phyloP scores from a whole-genome alignment of 2,113 vertebrate genomes.

The Cyprinodon brontotheroides region DNA sequence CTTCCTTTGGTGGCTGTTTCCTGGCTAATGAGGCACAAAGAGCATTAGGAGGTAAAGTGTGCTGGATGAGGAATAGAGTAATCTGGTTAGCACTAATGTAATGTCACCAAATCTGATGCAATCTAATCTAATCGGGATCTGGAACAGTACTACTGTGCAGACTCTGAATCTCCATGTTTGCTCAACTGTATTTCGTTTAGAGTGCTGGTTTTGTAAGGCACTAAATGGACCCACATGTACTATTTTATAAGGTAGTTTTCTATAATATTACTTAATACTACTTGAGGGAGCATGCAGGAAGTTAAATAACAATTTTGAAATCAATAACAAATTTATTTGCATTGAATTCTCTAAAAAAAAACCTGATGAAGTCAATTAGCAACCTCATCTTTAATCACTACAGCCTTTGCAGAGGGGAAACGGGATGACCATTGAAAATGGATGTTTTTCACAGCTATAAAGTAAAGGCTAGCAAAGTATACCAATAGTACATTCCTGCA shows the following conservation, averaged over 20 bases:
- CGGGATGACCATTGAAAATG: background rate
- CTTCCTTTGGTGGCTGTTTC: conserved; percentile 45
- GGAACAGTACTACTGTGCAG: conserved; percentile 18
- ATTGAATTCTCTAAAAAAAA: background rate
- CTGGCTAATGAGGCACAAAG: conserved; percentile 54
- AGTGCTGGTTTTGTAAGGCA: conserved; percentile 21
- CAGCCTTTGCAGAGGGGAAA: too few relatives aligned
- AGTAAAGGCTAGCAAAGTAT: too few relatives aligned
- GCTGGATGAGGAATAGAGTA: conserved; percentile 61
- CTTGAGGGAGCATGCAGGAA: background rate
- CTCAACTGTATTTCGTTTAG: conserved; percentile 10
- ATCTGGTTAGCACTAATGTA: conserved; percentile 68
- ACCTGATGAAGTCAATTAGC: background rate
- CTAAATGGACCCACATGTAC: background rate
- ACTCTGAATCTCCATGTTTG: background rate
- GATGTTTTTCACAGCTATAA: background rate
- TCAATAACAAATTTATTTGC: background rate
- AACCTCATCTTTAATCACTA: background rate
- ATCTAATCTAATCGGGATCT: conserved; percentile 55
- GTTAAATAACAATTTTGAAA: background rate
- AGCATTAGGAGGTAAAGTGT: conserved; percentile 52
- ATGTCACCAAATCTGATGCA: conserved; percentile 64
- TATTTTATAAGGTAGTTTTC: background rate
- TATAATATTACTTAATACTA: background rate
- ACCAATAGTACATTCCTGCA: too few relatives aligned